Base-by-base conservation (phyloP, 1,140 invertebrate species). In the Marisa cornuarietis region DNA sequence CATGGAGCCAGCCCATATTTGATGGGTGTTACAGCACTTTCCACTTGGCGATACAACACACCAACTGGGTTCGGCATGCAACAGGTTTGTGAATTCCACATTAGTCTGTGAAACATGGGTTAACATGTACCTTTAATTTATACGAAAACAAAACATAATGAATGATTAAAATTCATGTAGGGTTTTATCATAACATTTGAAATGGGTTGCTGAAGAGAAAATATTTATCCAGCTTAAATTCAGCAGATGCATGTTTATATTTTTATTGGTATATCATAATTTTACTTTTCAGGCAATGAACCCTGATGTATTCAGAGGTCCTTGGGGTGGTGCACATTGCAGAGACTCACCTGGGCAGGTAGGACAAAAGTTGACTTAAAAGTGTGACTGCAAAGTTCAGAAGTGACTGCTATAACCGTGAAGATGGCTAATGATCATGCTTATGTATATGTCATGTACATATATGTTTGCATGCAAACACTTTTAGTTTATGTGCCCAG, bases 311-410 rank as follows among this genome's bases (percentile, higher is more conserved):
- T 98, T 95, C 86, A 92, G 92, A 86, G 98, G 98, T 1, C 89
- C 95, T 8, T 99, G 96, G 96, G 97, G 97, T 63, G 97, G 97
- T 0, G 91, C 92, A 11, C 91, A 94, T 49, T 99, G 97, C 87
- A 82, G 98, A 65, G 97, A 99, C 88, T 98, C 96, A 10, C 93
- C 95, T 0, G 93, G 96, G 13, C 96, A 98, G 92, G 94, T 91
- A 79, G 72, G 78, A 26, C 11, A 58, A 58, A 58, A 14, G 54
- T 6, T 11, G 11, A 18, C 16, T 58, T 58, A 58, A 14, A 58
- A 58, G 54, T 58, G 9, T 14, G 9, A 58, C 2, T 58, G 16
- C 54, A 58, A 58, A 18, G 11, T 58, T 58, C 16, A 14, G 54
- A 58, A 14, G 54, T 58, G 54, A 58, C 54, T 14, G 11, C 1